These are phyloP conservation scores for Heterodera filipjevi DNA, from an alignment of 2,888 invertebrate genomes.

Conservation along the genomic window DNA sequence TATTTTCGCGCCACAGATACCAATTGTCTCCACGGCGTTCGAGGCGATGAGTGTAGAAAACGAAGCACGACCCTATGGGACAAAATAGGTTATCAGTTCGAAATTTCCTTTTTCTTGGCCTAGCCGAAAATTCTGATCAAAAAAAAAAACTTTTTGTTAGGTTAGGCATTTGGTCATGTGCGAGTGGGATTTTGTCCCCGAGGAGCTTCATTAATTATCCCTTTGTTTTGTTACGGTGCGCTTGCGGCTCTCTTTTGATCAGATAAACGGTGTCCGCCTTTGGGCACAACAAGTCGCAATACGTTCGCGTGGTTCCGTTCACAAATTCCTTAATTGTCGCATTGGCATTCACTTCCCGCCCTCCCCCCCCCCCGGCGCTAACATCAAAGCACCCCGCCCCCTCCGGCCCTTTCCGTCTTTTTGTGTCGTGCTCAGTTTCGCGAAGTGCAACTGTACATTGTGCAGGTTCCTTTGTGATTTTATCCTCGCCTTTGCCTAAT, in stretches of 20 bases:
- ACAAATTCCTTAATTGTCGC: constrained; percentile 50
- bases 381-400: constrained; percentile 57
- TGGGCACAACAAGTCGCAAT: constrained; percentile 54
- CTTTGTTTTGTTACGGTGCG: constrained; percentile 31
- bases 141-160: no score
- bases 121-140: no score
- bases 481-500: constrained; percentile 39
- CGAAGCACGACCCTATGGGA: constrained; percentile 43
- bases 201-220: neutral
- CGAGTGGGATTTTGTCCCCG: no score
- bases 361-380: neutral
- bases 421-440: constrained; percentile 53
- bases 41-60: constrained; percentile 55
- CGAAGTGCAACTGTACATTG: constrained; percentile 53
- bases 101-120: constrained; percentile 1
- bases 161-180: no score
- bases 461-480: constrained; percentile 46
- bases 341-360: neutral
- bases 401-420: constrained; percentile 47
- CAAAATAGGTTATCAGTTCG: constrained; percentile 36
- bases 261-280: constrained; percentile 59
- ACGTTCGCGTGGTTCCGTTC: constrained; percentile 57
- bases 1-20: constrained; percentile 54
- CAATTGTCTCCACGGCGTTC: constrained; percentile 53
- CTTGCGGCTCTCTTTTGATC: constrained; percentile 46